These are phyloP conservation scores for Epistrophe grossulariae DNA, from an alignment of 2,888 invertebrate species.

Conservation along the genomic window DNA sequence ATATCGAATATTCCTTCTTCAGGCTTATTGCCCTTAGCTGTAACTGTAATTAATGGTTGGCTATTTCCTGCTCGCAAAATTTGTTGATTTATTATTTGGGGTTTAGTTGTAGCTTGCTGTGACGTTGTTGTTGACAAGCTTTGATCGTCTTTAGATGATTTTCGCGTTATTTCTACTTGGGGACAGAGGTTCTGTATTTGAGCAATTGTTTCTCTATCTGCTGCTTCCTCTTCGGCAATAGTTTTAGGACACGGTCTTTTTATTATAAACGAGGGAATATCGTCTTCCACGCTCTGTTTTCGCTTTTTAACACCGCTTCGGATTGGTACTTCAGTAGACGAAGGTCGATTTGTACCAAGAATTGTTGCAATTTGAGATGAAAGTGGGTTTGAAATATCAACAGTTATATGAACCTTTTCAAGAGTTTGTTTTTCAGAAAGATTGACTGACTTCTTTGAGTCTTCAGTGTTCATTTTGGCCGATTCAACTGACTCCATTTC, in stretches of 20 bases:
- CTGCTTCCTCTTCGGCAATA: constrained; percentile 51
- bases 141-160: constrained; percentile 62
- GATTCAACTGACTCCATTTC: constrained; percentile 22
- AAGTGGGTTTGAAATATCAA: constrained; percentile 77
- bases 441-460: background rate
- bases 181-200: constrained; percentile 77
- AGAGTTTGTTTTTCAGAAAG: constrained; percentile 39
- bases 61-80: constrained; percentile 54
- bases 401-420: constrained; percentile 77
- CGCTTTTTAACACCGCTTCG: constrained; percentile 75
- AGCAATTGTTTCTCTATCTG: constrained; percentile 75
- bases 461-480: background rate
- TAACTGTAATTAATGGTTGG: constrained; percentile 54
- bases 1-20: constrained; percentile 86
- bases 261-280: constrained; percentile 78
- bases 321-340: constrained; percentile 5
- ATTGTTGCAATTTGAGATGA: constrained; percentile 77
- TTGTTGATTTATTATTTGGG: constrained; percentile 61
- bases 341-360: constrained; percentile 57
- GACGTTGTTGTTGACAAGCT: background rate
- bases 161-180: constrained; percentile 76
- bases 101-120: constrained; percentile 21
- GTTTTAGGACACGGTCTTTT: constrained; percentile 76
- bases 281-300: constrained; percentile 79
- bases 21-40: constrained; percentile 26